A percentile compares a stretch with the other conserved stretches of the same genome.
Conservation (phyloP, 2,888 invertebrate species). For the Cremastinae sp. region DNA sequence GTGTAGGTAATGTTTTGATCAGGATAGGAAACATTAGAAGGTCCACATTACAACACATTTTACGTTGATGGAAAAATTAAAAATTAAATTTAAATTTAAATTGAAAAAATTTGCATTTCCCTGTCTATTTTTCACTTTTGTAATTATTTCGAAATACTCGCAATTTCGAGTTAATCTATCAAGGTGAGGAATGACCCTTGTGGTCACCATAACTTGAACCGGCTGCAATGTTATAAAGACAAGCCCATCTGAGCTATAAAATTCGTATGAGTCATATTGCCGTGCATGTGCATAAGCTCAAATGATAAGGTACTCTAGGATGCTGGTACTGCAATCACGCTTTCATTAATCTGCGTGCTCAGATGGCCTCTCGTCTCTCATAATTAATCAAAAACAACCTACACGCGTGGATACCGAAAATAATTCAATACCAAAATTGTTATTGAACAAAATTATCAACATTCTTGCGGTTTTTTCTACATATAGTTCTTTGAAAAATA, state of each 20-base stretch:
- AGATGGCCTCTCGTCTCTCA: conserved; percentile 37
- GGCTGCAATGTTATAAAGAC: neutral
- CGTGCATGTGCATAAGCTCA: conserved; percentile 5
- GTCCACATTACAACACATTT: too few species aligned
- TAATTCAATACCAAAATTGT: neutral
- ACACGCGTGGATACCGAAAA: neutral
- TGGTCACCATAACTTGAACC: conserved; percentile 20
- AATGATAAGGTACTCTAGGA: neutral
- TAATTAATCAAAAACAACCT: conserved; percentile 22
- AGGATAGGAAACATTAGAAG: too few species aligned
- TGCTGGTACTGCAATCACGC: neutral
- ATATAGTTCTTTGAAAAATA: too few species aligned
- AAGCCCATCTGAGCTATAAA: neutral
- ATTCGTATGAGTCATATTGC: neutral
- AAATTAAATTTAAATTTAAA: too few species aligned
- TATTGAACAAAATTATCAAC: too few species aligned
- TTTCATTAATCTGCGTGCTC: conserved; percentile 38
- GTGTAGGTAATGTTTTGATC: too few species aligned
- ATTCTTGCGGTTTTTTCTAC: too few species aligned
- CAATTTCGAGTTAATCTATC: neutral
- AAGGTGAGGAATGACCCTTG: conserved; percentile 27
- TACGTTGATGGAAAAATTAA: too few species aligned
- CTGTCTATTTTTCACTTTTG: conserved; percentile 1
- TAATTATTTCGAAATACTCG: neutral
- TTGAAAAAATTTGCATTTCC: conserved; percentile 7